Evolutionary conservation across 2,797 vertebrate genomes (phyloP), one percentile per base, ranked within the genome.

Genomic region (Gallirallus australis): DNA sequence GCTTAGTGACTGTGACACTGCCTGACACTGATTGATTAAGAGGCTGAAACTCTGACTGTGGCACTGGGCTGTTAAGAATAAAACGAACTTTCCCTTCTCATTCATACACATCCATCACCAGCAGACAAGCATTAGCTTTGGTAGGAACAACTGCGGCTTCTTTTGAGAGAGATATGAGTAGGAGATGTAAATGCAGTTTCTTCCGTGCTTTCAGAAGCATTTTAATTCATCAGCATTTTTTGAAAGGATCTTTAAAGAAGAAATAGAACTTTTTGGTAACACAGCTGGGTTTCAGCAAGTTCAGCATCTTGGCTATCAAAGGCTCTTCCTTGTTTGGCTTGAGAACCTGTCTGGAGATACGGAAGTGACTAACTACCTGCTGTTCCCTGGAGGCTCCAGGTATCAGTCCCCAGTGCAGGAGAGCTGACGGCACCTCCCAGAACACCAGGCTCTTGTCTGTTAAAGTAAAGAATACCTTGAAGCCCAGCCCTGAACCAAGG

Each of bases 21-120:
- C 4, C 66, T 90, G 93, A 48, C 93, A 77, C 0, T 93, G 96
- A 97, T 63, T 59, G 92, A 97, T 96, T 48, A 90, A 96, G 92
- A 95, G 83, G 48, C 33, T 87, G 56, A 59, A 93, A 50, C 64
- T 94, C 90, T 53, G 56, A 31, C 84, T 45, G 63, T 92, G 90
- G 81, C 89, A 90, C 52, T 82, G 61, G 68, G 71, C 81, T 93
- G 81, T 82, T 85, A 25, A 45, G 75, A 96, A 80, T 92, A 87
- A 96, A 91, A 92, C 0, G 19, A 94, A 66, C 92, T 93, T 85
- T 95, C 71, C 25, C 64, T 94, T 71, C 78, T 94, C 68, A 16
- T 80, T 82, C 7, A 0, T 14, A 52, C 64, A 56, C 81, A 95
- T 96, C 94, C 89, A 81, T 95, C 95, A 92, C 7, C 14, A 39